Conservation (phyloP, 2,888 invertebrate genomes). For the Oscheius sp. region DNA sequence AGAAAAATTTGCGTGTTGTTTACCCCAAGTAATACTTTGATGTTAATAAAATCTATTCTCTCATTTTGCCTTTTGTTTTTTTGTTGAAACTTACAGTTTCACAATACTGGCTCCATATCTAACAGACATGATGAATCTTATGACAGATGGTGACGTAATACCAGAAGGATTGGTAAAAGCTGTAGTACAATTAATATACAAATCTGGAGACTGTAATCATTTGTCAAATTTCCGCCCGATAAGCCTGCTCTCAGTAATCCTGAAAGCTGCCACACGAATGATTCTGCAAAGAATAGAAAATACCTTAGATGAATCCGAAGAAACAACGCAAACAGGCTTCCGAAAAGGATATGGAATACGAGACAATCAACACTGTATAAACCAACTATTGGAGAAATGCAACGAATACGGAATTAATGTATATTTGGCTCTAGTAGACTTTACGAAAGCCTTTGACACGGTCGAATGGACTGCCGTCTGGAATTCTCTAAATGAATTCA, state of each 20-base stretch:
- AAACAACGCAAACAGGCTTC: constrained; percentile 13
- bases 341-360: constrained; percentile 11
- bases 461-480: constrained; percentile 31
- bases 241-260: background rate
- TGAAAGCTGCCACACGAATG: background rate
- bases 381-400: constrained; percentile 9
- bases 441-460: constrained; percentile 39
- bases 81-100: too few species aligned
- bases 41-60: too few species aligned
- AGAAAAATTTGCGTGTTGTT: too few species aligned
- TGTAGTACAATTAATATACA: constrained; percentile 37
- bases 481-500: constrained; percentile 17
- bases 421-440: constrained; percentile 41
- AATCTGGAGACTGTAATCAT: constrained; percentile 1
- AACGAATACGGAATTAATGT: constrained; percentile 39
- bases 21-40: too few species aligned
- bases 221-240: background rate
- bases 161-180: too few species aligned
- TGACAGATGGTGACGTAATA: too few species aligned
- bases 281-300: background rate
- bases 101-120: too few species aligned
- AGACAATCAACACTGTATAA: constrained; percentile 30
- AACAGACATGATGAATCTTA: too few species aligned
- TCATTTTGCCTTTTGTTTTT: too few species aligned
- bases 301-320: background rate